Conservation (phyloP, 2,888 invertebrate species). For the Philonicus albiceps region DNA sequence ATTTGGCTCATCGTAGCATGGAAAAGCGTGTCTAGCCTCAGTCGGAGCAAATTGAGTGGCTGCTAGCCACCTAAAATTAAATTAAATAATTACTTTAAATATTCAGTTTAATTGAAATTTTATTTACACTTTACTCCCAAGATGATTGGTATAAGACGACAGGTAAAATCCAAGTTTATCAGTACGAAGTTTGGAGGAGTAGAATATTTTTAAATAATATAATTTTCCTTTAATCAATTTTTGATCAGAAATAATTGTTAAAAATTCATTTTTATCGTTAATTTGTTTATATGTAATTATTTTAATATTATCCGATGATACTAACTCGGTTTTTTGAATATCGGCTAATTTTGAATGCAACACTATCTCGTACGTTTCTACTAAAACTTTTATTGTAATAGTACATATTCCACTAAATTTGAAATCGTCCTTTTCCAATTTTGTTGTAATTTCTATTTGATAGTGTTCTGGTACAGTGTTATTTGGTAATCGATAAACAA, state of each 20-base stretch:
- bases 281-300: background rate
- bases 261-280: slow-evolving; percentile 14
- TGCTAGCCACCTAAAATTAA: slow-evolving; percentile 59
- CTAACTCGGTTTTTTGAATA: background rate
- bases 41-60: slow-evolving; percentile 72
- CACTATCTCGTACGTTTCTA: slow-evolving; percentile 62
- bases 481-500: slow-evolving; percentile 66
- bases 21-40: slow-evolving; percentile 71
- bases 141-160: slow-evolving; percentile 63
- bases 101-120: background rate
- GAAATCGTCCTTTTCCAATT: slow-evolving; percentile 61
- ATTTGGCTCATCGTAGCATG: slow-evolving; percentile 76
- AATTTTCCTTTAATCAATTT: slow-evolving; percentile 49
- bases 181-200: slow-evolving; percentile 66
- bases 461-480: slow-evolving; percentile 67
- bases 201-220: slow-evolving; percentile 66
- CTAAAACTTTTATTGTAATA: slow-evolving; percentile 64
- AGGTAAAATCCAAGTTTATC: slow-evolving; percentile 71
- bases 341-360: slow-evolving; percentile 45
- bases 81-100: background rate
- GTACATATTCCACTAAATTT: slow-evolving; percentile 62
- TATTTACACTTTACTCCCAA: slow-evolving; percentile 49
- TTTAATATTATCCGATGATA: background rate
- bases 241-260: slow-evolving; percentile 38
- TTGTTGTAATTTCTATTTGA: slow-evolving; percentile 64